Conservation (phyloP, 2,888 invertebrate genomes). For the Mystacides longicornis region DNA sequence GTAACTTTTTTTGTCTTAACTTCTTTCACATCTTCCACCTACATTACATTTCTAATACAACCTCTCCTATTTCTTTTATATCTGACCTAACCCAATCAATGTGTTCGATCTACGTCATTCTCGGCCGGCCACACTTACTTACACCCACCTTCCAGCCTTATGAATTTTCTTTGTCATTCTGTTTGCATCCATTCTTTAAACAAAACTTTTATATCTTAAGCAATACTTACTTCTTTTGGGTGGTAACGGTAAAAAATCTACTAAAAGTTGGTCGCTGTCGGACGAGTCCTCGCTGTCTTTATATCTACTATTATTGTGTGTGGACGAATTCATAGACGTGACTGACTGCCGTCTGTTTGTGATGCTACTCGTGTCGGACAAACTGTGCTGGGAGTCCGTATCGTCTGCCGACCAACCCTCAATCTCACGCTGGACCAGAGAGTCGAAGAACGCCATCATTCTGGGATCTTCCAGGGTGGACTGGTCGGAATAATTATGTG, state of each 20-base stretch:
- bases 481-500: slow-evolving; percentile 83
- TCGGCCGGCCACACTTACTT: too few species aligned
- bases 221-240: slow-evolving; percentile 35
- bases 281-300: slow-evolving; percentile 34
- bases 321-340: slow-evolving; percentile 23
- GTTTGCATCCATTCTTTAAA: not conserved
- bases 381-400: slow-evolving; percentile 39
- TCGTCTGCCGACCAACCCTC: slow-evolving; percentile 68
- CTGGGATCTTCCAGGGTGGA: slow-evolving; percentile 84
- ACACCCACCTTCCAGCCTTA: too few species aligned
- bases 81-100: too few species aligned
- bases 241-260: slow-evolving; percentile 38
- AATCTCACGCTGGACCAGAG: slow-evolving; percentile 82
- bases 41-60: too few species aligned
- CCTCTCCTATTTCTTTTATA: too few species aligned
- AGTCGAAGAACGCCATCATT: slow-evolving; percentile 97
- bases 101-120: too few species aligned
- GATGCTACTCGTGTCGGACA: slow-evolving; percentile 22
- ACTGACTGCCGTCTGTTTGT: slow-evolving; percentile 12
- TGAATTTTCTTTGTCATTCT: too few species aligned
- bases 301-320: slow-evolving; percentile 25
- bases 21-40: too few species aligned
- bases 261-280: slow-evolving; percentile 37
- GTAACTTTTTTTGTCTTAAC: too few species aligned
- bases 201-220: not conserved